phyloP scores from a whole-genome alignment of 2,888 invertebrate genomes.

The Drosophila conformis region DNA sequence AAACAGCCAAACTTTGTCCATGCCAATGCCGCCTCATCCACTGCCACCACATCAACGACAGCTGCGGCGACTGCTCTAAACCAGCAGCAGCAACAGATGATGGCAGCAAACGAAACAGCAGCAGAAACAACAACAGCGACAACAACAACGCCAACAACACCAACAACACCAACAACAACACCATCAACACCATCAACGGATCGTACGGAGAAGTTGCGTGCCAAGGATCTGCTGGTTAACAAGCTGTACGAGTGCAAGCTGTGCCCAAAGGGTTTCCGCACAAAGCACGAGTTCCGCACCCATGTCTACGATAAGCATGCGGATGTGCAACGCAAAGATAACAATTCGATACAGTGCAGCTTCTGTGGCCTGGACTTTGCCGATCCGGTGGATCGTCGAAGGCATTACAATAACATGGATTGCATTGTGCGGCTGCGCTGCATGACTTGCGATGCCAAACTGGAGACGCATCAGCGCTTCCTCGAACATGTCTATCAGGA shows the following conservation, averaged over 20 bases:
- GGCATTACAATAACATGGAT: slow-evolving; percentile 85
- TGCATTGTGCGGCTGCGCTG: slow-evolving; percentile 84
- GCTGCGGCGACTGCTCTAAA: slow-evolving; percentile 7
- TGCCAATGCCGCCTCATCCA: slow-evolving; percentile 11
- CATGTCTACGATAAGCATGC: slow-evolving; percentile 85
- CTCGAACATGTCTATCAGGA: slow-evolving; percentile 85
- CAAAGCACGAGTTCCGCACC: slow-evolving; percentile 84
- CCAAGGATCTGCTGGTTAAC: slow-evolving; percentile 84
- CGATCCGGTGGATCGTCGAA: slow-evolving; percentile 84
- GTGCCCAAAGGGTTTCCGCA: slow-evolving; percentile 83
- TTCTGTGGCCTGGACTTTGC: slow-evolving; percentile 84
- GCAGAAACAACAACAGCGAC: neutral
- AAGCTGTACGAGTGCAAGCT: slow-evolving; percentile 85
- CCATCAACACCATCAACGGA: slow-evolving; percentile 36
- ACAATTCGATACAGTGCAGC: slow-evolving; percentile 83
- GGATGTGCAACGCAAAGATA: slow-evolving; percentile 84
- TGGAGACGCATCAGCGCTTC: slow-evolving; percentile 84
- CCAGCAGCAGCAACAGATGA: slow-evolving; percentile 24
- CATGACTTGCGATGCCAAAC: slow-evolving; percentile 84
- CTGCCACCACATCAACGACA: neutral
- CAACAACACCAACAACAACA: too few species aligned
- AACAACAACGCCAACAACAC: neutral
- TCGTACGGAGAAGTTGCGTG: slow-evolving; percentile 81
- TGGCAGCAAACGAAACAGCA: neutral
- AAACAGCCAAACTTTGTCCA: slow-evolving; percentile 68